phyloP scores from a whole-genome alignment of 2,888 invertebrate genomes.

The Aporophyla nigra region DNA sequence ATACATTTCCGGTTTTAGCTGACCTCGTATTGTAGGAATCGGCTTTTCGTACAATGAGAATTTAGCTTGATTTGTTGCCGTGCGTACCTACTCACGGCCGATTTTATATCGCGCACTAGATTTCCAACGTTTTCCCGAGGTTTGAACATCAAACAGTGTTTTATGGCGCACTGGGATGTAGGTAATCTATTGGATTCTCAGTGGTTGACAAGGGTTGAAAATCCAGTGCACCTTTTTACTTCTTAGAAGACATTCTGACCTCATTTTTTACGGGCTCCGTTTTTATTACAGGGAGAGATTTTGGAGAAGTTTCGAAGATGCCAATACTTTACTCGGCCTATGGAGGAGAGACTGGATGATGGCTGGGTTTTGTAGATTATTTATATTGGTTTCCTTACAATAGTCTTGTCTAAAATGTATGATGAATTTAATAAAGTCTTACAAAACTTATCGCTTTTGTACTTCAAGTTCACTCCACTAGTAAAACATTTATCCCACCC shows the following conservation, averaged over 20 bases:
- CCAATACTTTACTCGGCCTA: constrained; percentile 86
- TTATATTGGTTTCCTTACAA: background rate
- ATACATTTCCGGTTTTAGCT: too few species aligned
- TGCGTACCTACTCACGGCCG: background rate
- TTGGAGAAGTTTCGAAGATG: constrained; percentile 87
- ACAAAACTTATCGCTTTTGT: background rate
- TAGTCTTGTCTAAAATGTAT: constrained; percentile 15
- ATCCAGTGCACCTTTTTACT: background rate
- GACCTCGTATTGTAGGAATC: too few species aligned
- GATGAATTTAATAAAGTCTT: constrained; percentile 41
- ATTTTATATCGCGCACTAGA: background rate
- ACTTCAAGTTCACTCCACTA: background rate
- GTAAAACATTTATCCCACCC: background rate
- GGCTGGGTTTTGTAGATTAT: constrained; percentile 85
- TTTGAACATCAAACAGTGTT: background rate
- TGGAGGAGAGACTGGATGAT: constrained; percentile 86
- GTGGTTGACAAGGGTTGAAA: background rate
- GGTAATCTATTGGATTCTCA: background rate
- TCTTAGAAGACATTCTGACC: background rate
- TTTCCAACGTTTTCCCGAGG: background rate
- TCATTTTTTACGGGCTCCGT: background rate
- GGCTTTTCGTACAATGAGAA: too few species aligned
- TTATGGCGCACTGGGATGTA: background rate
- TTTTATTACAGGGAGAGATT: constrained; percentile 84
- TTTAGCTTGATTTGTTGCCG: too few species aligned